Conservation (phyloP, 1,140 invertebrate species). For the Trichogramma pretiosum region DNA sequence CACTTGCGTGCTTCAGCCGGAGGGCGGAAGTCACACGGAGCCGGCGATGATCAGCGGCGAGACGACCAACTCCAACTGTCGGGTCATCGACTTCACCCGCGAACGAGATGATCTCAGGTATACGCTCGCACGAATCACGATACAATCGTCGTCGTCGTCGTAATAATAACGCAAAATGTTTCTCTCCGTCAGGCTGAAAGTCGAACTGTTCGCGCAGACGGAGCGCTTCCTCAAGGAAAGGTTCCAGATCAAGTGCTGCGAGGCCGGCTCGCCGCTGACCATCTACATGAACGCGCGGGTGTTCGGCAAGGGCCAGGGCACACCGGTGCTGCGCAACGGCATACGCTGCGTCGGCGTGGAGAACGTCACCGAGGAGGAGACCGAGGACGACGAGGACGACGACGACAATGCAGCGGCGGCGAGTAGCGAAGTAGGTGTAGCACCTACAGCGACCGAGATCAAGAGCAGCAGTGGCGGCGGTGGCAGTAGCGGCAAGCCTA, state of each 20-base stretch:
- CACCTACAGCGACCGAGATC: too few relatives aligned
- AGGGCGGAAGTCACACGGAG: conserved; percentile 12
- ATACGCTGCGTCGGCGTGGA: conserved; percentile 45
- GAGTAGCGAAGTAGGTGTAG: too few relatives aligned
- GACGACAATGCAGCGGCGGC: not conserved
- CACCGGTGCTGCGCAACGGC: conserved; percentile 45
- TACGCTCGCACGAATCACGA: not conserved
- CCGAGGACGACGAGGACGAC: conserved; percentile 20
- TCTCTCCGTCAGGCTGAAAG: conserved; percentile 34
- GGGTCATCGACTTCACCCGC: conserved; percentile 22
- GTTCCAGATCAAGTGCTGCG: conserved; percentile 31
- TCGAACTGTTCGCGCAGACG: conserved; percentile 47
- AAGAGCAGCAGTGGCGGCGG: too few relatives aligned
- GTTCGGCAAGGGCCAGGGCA: conserved; percentile 47
- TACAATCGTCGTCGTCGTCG: not conserved
- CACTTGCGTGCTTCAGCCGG: conserved; percentile 19
- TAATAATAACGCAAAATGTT: not conserved
- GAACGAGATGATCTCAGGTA: conserved; percentile 35
- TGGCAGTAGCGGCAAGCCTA: too few relatives aligned
- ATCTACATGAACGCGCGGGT: conserved; percentile 42
- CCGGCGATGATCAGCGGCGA: conserved; percentile 22
- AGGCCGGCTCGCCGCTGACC: conserved; percentile 31
- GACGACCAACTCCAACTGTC: conserved; percentile 29
- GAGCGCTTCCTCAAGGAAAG: conserved; percentile 46
- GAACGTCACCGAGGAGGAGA: conserved; percentile 35